Evolutionary conservation across 2,888 invertebrate genomes (phyloP), one percentile per base, ranked within the genome.

Genomic region (Salpingus planirostris): DNA sequence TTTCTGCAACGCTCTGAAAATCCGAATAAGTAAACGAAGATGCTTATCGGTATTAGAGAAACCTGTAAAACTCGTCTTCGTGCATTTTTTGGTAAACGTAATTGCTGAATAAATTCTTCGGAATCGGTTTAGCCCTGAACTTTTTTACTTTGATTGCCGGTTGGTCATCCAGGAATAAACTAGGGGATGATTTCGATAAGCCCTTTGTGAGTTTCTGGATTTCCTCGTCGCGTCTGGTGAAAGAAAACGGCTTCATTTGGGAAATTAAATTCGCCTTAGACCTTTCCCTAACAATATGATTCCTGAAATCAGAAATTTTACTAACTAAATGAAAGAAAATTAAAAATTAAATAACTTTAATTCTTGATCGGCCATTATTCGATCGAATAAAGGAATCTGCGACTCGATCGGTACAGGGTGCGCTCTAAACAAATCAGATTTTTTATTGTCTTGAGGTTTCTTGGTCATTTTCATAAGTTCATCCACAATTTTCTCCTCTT

Each of bases 31-130:
- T 18, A 6, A 5, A 6, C 5, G 18, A 13, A 31, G 14, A 11
- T 6, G 11, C 1, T 21, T 2, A 24, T 34, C 43, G 50, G n/a
- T n/a, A n/a, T n/a, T n/a, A n/a, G n/a, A n/a, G n/a, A n/a, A n/a
- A 80, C 79, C 79, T 71, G 57, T 78, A 80, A 61, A 76, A 82
- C 43, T 80, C 78, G 46, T 81, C 78, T 52, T 82, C 80, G 42
- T 77, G 71, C 70, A 78, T 76, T 54, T 76, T 78, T 41, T 76
- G 74, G 42, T 80, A 80, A 48, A 80, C 70, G 41, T 78, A 78
- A 50, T 78, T 78, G 10, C 78, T 78, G 52, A 80, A 81, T 12
- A 81, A 61, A 58, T 78, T 76, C 52, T 71, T 78, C 1, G 82
- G 80, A 6, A 81, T 73, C 0, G 81, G 80, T 42, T 76, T 74